Conservation (phyloP, 1,140 invertebrate species). For the Trichogramma pretiosum region DNA sequence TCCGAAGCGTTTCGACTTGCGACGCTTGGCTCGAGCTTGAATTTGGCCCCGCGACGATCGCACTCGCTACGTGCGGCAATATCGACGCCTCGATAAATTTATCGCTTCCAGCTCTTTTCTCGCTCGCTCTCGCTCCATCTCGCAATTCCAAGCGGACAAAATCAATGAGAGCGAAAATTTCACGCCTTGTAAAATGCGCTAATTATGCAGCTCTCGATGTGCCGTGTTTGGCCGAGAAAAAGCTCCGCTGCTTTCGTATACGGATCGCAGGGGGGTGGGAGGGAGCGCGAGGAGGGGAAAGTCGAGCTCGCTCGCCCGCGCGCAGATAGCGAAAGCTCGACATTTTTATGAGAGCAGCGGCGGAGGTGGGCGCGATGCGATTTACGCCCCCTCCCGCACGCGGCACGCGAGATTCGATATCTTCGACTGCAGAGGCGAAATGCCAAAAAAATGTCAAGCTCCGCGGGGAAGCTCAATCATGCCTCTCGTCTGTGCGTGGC, state of each 20-base stretch:
- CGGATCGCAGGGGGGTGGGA: constrained; percentile 7
- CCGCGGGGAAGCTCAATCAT: constrained; percentile 34
- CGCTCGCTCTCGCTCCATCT: background rate
- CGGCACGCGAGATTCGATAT: too few species aligned
- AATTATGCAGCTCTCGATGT: too few species aligned
- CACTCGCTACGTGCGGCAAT: constrained; percentile 22
- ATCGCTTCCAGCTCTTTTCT: constrained; percentile 34
- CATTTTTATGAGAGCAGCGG: constrained; percentile 6
- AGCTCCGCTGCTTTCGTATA: too few species aligned
- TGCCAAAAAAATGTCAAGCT: too few species aligned
- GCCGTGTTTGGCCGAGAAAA: too few species aligned
- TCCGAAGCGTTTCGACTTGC: background rate
- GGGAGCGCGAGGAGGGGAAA: background rate
- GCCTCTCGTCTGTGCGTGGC: constrained; percentile 23
- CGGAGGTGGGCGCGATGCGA: constrained; percentile 30
- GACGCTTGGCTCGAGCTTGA: background rate
- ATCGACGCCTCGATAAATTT: constrained; percentile 41
- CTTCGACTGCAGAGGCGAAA: too few species aligned
- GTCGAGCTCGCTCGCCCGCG: background rate
- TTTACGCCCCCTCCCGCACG: too few species aligned
- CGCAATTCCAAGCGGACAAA: constrained; percentile 37
- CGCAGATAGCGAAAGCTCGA: background rate
- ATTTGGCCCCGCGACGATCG: too few species aligned
- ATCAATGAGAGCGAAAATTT: too few species aligned
- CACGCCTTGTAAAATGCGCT: too few species aligned